Conservation (phyloP, 2,888 invertebrate species). For the Philereme vetulata region DNA sequence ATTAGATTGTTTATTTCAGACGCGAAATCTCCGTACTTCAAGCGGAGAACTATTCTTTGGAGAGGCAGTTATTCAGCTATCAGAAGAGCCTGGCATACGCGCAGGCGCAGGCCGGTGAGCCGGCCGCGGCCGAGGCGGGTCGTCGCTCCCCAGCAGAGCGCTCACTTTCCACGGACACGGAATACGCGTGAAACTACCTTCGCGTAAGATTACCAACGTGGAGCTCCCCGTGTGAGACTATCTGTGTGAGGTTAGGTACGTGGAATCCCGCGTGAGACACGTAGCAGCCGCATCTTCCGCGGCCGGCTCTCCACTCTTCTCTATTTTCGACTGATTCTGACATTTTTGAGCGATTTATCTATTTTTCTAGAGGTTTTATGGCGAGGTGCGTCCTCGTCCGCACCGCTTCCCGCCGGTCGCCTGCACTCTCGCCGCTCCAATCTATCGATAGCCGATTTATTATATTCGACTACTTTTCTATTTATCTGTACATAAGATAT, state of each 20-base stretch:
- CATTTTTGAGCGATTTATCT: slow-evolving; percentile 84
- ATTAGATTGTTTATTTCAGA: slow-evolving; percentile 68
- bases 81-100: slow-evolving; percentile 91
- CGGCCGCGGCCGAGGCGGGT: slow-evolving; percentile 64
- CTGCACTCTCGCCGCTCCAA: slow-evolving; percentile 81
- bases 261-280: slow-evolving; percentile 33
- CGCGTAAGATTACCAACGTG: slow-evolving; percentile 10
- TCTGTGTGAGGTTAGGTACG: slow-evolving; percentile 28
- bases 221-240: slow-evolving; percentile 19
- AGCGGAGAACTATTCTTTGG: slow-evolving; percentile 92
- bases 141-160: slow-evolving; percentile 83
- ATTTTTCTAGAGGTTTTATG: slow-evolving; percentile 83
- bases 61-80: slow-evolving; percentile 92
- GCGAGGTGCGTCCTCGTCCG: slow-evolving; percentile 82
- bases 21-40: slow-evolving; percentile 91
- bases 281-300: slow-evolving; percentile 40
- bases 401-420: slow-evolving; percentile 81
- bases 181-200: slow-evolving; percentile 82
- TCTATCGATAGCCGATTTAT: slow-evolving; percentile 82
- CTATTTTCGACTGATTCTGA: slow-evolving; percentile 81
- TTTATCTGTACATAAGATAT: slow-evolving; percentile 84
- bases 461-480: slow-evolving; percentile 83
- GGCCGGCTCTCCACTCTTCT: slow-evolving; percentile 67
- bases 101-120: slow-evolving; percentile 85
- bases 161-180: slow-evolving; percentile 87